These are phyloP conservation scores for Meloidogyne floridensis DNA, from an alignment of 1,140 invertebrate species.

Conservation along the genomic window DNA sequence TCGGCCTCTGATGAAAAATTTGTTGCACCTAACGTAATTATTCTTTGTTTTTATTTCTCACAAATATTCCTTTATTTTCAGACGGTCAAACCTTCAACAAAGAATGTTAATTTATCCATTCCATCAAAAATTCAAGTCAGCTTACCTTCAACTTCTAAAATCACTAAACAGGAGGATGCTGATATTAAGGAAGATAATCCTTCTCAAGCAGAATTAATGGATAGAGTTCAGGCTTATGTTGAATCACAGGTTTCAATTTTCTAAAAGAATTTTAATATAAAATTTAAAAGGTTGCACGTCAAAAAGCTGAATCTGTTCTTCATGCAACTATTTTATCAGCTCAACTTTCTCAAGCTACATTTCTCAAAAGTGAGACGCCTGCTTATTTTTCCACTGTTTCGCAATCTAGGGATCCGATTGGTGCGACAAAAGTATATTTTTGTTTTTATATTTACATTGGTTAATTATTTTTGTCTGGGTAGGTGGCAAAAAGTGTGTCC, in stretches of 20 bases:
- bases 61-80: no score
- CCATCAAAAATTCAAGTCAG: not conserved
- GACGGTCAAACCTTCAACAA: no score
- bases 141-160: not conserved
- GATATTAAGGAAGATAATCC: not conserved
- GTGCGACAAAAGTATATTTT: slow-evolving; percentile 3
- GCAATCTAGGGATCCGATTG: slow-evolving; percentile 18
- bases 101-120: not conserved
- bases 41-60: no score
- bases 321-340: slow-evolving; percentile 29
- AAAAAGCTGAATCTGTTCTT: slow-evolving; percentile 26
- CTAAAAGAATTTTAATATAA: not conserved
- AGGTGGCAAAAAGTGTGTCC: slow-evolving; percentile 18
- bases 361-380: not conserved
- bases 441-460: not conserved
- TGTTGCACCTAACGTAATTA: no score
- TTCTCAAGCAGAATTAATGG: slow-evolving; percentile 12
- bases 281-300: slow-evolving; percentile 11
- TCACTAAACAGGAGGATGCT: not conserved
- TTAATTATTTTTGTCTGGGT: slow-evolving; percentile 5
- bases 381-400: not conserved
- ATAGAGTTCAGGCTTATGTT: slow-evolving; percentile 23
- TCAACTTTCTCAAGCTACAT: slow-evolving; percentile 13
- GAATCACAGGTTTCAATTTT: slow-evolving; percentile 22
- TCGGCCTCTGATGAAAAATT: no score